Conservation (phyloP, 2,888 invertebrate genomes). For the Sinopyrophorus schimmeli region DNA sequence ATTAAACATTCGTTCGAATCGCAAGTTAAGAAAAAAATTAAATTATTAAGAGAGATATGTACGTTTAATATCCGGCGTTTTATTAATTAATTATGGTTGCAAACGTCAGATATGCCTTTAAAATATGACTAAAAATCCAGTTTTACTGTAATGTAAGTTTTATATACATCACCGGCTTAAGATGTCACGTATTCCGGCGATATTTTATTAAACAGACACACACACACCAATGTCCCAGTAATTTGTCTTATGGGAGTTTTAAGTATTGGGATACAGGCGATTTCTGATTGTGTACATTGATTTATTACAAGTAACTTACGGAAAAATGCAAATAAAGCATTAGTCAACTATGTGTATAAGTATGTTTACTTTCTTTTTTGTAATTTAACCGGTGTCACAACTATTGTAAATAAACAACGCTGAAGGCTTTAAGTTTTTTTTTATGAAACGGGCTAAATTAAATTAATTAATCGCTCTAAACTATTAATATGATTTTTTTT, state of each 20-base stretch:
- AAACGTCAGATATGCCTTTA: constrained; percentile 15
- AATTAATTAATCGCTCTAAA: too few relatives aligned
- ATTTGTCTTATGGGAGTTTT: constrained; percentile 31
- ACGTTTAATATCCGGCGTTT: too few relatives aligned
- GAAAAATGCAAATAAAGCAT: constrained; percentile 25
- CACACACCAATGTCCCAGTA: constrained; percentile 31
- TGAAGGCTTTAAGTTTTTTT: too few relatives aligned
- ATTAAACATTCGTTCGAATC: too few relatives aligned
- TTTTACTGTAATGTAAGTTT: constrained; percentile 27
- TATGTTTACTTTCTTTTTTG: constrained; percentile 7
- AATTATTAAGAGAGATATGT: too few relatives aligned
- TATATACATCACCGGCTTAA: constrained; percentile 35
- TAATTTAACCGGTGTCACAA: constrained; percentile 4
- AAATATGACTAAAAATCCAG: constrained; percentile 20
- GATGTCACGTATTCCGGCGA: constrained; percentile 33
- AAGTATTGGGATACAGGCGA: constrained; percentile 18
- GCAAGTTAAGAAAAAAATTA: too few relatives aligned
- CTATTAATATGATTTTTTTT: too few relatives aligned
- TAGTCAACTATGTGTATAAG: constrained; percentile 20
- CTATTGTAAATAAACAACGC: constrained; percentile 1
- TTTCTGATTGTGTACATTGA: constrained; percentile 19
- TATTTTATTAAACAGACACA: too few relatives aligned
- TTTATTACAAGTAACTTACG: constrained; percentile 16
- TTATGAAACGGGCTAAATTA: too few relatives aligned
- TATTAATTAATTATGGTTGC: too few relatives aligned